These are phyloP conservation scores for Xerus inauris DNA, from an alignment of 2,113 vertebrate species.

Conservation along the genomic window DNA sequence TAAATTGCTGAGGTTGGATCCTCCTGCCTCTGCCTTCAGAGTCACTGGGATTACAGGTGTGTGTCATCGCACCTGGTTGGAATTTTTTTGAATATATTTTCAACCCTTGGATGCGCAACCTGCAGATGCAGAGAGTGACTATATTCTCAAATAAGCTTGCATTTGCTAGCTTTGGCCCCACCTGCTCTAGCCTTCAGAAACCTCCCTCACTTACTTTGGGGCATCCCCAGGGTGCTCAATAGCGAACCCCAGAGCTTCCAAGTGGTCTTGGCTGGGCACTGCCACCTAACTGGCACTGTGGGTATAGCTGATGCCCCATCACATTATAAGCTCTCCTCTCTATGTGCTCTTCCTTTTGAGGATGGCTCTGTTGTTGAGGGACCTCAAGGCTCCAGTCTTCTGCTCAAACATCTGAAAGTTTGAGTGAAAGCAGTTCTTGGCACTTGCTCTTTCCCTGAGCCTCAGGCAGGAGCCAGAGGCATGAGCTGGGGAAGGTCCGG, in stretches of 20 bases:
- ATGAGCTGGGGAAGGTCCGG: neutral
- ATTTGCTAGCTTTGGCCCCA: neutral
- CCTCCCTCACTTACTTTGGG: neutral
- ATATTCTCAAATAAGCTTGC: neutral
- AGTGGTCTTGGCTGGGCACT: neutral
- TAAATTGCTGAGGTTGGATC: too few relatives aligned
- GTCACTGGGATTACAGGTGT: too few relatives aligned
- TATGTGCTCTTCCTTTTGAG: neutral
- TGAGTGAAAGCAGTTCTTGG: neutral
- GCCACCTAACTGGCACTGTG: neutral
- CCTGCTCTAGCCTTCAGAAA: too few relatives aligned
- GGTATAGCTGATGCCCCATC: too few relatives aligned
- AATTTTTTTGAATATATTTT: neutral
- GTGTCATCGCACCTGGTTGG: too few relatives aligned
- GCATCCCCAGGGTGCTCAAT: neutral
- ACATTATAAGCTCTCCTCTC: neutral
- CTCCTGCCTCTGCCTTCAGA: too few relatives aligned
- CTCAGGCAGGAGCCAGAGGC: neutral
- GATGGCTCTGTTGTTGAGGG: neutral
- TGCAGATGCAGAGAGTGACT: neutral
- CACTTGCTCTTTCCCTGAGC: neutral
- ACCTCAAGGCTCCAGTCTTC: neutral
- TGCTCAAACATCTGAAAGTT: neutral
- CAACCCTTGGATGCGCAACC: neutral
- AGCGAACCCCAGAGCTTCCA: neutral